Evolutionary conservation across 2,797 vertebrate species (phyloP), one percentile per base, ranked within the genome.

Genomic region (Lithobates pipiens): DNA sequence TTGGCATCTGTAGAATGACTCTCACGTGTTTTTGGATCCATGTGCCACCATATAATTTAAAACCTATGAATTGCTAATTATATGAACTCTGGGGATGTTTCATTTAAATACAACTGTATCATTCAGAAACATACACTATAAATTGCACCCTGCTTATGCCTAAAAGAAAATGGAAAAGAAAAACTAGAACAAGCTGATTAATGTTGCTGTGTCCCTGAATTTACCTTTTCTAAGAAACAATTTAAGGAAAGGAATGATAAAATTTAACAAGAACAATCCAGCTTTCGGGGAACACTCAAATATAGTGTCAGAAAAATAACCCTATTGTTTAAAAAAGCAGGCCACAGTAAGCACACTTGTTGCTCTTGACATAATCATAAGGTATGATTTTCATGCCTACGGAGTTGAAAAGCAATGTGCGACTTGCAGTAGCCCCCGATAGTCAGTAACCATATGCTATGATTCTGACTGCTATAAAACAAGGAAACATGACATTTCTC

Each of bases 21-120:
- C 68, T 76, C 36, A 69, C 50, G 84, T 65, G 74, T 72, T 44
- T 77, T 71, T 86, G 70, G 81, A 57, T 57, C 76, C 69, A 83
- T 74, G 80, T 68, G 44, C 76, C 73, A 29, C 39, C 39, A 76
- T 83, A 83, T 68, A 83, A 83, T 79, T 34, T 50, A 74, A 79
- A 42, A 50, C 57, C 70, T 82, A 83, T 87, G 85, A 69, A 87
- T 83, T 76, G 76, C 76, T 83, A 83, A 87, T 79, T 34, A 74
- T 54, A 54, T 67, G 83, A 79, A 83, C 80, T 75, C 85, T 25
- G 25, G 85, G 76, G 80, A 83, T 57, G 34, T 18, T 71, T 77
- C 73, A 78, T 83, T 75, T 73, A 50, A 78, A 86, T 72, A 77
- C 76, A 80, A 75, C 77, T 69, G 80, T 57, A 46, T 42, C 61